phyloP scores from a whole-genome alignment of 2,888 invertebrate genomes.

The Drosophila fulvimacula region DNA sequence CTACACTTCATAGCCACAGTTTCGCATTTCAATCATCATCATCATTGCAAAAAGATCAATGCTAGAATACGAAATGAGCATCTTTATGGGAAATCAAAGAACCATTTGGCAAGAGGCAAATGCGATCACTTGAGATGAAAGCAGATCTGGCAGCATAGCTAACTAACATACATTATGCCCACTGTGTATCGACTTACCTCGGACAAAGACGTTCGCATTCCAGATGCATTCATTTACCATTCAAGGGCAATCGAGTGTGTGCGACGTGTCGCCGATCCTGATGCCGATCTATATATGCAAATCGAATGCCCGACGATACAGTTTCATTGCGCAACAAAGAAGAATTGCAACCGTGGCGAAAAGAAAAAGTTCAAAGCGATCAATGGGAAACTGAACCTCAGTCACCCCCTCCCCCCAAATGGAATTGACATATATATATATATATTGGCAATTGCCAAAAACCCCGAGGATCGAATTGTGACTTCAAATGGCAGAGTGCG shows the following conservation, averaged over 20 bases:
- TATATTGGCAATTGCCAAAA: conserved; percentile 52
- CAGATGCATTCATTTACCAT: conserved; percentile 68
- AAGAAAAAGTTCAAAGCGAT: conserved; percentile 36
- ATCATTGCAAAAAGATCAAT: conserved; percentile 30
- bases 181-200: conserved; percentile 63
- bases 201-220: conserved; percentile 46
- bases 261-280: conserved; percentile 56
- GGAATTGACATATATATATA: conserved; percentile 15
- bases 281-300: conserved; percentile 59
- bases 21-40: not conserved
- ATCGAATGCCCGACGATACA: conserved; percentile 57
- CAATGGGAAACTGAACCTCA: conserved; percentile 28
- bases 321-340: conserved; percentile 71
- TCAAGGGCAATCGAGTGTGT: conserved; percentile 74
- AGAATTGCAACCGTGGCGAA: conserved; percentile 78
- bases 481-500: conserved; percentile 41
- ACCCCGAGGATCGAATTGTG: conserved; percentile 55
- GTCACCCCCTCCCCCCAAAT: not conserved
- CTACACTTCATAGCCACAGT: not conserved
- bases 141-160: conserved; percentile 37
- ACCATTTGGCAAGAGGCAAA: conserved; percentile 34
- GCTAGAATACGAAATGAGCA: conserved; percentile 48
- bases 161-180: conserved; percentile 42
- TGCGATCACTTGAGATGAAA: conserved; percentile 49
- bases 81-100: conserved; percentile 11